phyloP scores from a whole-genome alignment of 2,113 vertebrate species.

The Phoxinus phoxinus region DNA sequence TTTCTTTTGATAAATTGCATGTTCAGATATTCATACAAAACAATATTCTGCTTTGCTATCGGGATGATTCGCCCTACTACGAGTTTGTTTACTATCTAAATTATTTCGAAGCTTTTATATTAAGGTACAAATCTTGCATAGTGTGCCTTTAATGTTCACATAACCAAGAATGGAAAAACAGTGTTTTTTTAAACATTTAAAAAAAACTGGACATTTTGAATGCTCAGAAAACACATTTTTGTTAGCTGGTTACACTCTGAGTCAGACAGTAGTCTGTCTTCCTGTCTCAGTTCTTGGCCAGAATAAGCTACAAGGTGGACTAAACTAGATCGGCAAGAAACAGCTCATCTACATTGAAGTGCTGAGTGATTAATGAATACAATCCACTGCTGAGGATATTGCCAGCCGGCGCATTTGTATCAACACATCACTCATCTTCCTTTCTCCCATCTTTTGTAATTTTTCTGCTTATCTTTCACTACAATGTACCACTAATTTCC shows the following conservation, averaged over 20 bases:
- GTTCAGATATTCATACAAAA: too few relatives aligned
- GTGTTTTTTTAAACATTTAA: too few relatives aligned
- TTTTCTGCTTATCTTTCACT: conserved; percentile 21
- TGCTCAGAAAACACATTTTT: too few relatives aligned
- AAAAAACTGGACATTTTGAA: too few relatives aligned
- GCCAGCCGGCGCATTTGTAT: not conserved
- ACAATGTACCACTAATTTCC: conserved; percentile 1
- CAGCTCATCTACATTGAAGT: not conserved
- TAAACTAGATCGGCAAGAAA: not conserved
- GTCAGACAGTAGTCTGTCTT: not conserved
- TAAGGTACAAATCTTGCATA: too few relatives aligned
- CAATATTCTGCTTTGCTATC: too few relatives aligned
- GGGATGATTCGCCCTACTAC: too few relatives aligned
- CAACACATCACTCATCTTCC: not conserved
- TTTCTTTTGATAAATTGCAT: too few relatives aligned
- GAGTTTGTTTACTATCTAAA: too few relatives aligned
- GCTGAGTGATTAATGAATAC: conserved; percentile 24
- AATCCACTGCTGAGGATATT: conserved; percentile 5
- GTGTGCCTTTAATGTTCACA: too few relatives aligned
- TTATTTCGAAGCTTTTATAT: too few relatives aligned
- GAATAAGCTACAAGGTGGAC: not conserved
- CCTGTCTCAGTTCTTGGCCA: not conserved
- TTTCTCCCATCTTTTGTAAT: conserved; percentile 9
- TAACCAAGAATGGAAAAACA: too few relatives aligned
- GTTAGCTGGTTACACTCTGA: not conserved